These are phyloP conservation scores for Enteromius radiatus DNA, from an alignment of 2,797 vertebrate species.

Conservation along the genomic window DNA sequence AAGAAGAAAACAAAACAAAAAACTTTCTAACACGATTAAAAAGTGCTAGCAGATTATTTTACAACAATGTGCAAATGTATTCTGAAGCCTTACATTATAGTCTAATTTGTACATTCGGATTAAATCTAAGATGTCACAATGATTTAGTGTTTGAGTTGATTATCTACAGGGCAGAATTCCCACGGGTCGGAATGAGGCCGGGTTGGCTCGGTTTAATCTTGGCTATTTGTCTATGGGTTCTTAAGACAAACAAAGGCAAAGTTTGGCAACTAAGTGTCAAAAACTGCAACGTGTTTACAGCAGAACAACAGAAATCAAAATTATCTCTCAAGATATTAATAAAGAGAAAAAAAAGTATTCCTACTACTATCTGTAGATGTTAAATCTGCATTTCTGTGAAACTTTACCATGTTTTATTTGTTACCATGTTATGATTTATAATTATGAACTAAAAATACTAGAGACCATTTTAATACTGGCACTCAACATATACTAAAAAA, in stretches of 20 bases:
- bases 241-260: conserved; percentile 80
- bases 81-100: conserved; percentile 57
- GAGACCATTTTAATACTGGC: conserved; percentile 10
- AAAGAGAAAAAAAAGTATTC: background rate
- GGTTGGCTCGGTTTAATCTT: conserved; percentile 46
- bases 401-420: background rate
- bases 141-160: conserved; percentile 42
- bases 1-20: conserved; percentile 65
- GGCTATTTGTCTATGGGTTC: conserved; percentile 62
- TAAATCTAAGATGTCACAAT: conserved; percentile 49
- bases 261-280: conserved; percentile 59
- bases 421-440: background rate
- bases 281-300: background rate
- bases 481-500: conserved; percentile 6
- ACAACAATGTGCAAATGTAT: conserved; percentile 75
- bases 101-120: conserved; percentile 69
- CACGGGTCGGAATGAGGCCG: conserved; percentile 55
- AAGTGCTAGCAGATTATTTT: conserved; percentile 74
- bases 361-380: background rate
- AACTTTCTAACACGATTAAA: conserved; percentile 65
- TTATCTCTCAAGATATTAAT: too few species aligned
- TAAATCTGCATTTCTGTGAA: background rate
- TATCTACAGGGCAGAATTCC: conserved; percentile 62
- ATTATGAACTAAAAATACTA: background rate
- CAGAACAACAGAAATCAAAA: conserved; percentile 6